These are phyloP conservation scores for Heliconius cydno DNA, from an alignment of 2,888 invertebrate species.

Conservation along the genomic window DNA sequence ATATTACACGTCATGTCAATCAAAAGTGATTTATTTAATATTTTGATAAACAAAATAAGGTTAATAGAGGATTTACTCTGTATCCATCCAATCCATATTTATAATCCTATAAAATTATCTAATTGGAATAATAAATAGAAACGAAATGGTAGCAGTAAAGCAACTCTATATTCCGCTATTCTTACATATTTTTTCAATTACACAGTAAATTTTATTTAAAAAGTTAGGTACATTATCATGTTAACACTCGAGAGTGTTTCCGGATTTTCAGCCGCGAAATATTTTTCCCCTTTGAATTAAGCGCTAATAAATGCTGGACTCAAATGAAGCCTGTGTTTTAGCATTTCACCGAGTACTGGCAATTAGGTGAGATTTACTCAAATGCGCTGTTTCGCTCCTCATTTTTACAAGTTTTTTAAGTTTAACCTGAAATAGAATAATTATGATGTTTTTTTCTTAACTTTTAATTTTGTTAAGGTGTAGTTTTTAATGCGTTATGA, in stretches of 20 bases:
- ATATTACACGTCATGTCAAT: conserved; percentile 9
- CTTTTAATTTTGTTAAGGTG: not conserved
- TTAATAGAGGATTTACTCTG: not conserved
- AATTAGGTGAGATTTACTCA: conserved; percentile 44
- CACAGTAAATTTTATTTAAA: not conserved
- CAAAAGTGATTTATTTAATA: not conserved
- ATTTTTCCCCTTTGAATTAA: conserved; percentile 36
- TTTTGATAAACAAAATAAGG: not conserved
- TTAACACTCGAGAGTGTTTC: not conserved
- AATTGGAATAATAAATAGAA: too few species aligned
- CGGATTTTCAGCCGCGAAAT: conserved; percentile 12
- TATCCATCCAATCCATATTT: too few species aligned
- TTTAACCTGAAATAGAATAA: not conserved
- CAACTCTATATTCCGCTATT: too few species aligned
- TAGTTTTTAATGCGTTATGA: not conserved
- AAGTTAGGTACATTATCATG: not conserved
- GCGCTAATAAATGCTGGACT: conserved; percentile 42
- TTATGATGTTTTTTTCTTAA: not conserved
- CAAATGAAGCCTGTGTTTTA: conserved; percentile 38
- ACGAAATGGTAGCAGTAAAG: too few species aligned
- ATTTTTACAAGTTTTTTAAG: conserved; percentile 11
- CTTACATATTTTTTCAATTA: not conserved
- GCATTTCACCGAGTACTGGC: conserved; percentile 33
- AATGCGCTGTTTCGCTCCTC: conserved; percentile 18
- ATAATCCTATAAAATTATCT: too few species aligned